Base-by-base conservation (phyloP, 2,113 vertebrate species). In the Paradoxurus hermaphroditus region DNA sequence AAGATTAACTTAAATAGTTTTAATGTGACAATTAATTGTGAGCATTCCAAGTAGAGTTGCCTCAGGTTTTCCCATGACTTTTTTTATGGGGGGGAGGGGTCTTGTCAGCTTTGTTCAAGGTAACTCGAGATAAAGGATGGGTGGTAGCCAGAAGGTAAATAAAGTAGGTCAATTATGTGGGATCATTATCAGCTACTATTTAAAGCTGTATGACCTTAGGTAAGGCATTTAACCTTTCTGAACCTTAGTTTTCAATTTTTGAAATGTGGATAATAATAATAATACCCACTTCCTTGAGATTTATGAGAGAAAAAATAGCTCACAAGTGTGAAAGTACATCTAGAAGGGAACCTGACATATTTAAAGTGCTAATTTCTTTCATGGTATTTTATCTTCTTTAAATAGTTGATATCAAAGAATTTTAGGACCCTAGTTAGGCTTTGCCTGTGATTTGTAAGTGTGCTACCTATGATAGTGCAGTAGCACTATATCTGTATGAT, bases 221-320 rank as follows among this genome's bases (percentile, higher is more conserved):
- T 85, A 68, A 90, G 41, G 19, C 11, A 86, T 67, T 90, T 90
- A 86, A 90, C 4, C 23, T 94, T 75, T 94, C 31, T 94, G 59
- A 91, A 53, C 5, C 49, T 89, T 36, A 94, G 16, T 91, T 96
- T 96, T 78, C 70, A 15, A 70, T 95, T 46, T 82, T 91, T 94
- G 70, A 95, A 94, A 46, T 96, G 46, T 29, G 49, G 44, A 72
- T 94, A 65, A 77, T 73, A 82, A 77, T 73, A 82, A 83, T 83
- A 31, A 82, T 77, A 78, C 29, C 14, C 39, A 95, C 8, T 93
- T 93, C 25, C 39, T 34, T 85, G 41, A 18, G 25, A 68, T 91
- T 97, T 89, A 82, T 82, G 78, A 89, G 31, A 95, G n/a, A 88
- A 62, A 77, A 88, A 95, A 92, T 59, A 94, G 53, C 29, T 86